Base-by-base conservation (phyloP, 2,888 invertebrate species). In the Tiliacea aurago region DNA sequence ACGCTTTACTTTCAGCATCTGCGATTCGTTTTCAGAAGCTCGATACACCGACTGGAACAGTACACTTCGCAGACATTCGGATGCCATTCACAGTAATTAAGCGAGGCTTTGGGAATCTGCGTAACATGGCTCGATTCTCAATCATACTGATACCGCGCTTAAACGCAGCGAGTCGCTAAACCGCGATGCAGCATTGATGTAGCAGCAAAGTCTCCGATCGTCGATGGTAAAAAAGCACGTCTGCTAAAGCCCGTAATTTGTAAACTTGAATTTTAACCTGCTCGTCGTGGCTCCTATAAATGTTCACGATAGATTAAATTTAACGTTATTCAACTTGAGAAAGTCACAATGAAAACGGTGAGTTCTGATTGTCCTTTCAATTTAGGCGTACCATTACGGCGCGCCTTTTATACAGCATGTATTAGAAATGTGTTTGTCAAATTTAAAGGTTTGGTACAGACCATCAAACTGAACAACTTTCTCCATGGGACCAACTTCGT, bases 261-360 rank as follows among this genome's bases (percentile, higher is more conserved):
- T 15, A n/a, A 63, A 64, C 53, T 15, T 33, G 15, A 53, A 53
- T 64, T n/a, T 33, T 10, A 64, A n/a, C 5, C 9, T n/a, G 15
- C 53, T 28, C 20, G 6, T 45, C 15, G 23, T 15, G 7, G 13
- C 49, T 4, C 20, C 10, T 72, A 72, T 72, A 72, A 59, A 72
- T 33, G 41, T 49, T 43, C 47, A 41, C n/a, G 18, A n/a, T 15
- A 15, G 10, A 33, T 10, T n/a, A 18, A 41, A 7, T 28, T 0
- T 28, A 15, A 56, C 4, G 15, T 58, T 49, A 72, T 49, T 73
- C 47, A 4, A 43, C 10, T 41, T 41, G 28, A 47, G 41, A 71
- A 18, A 58, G n/a, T 73, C 72, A 43, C 61, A 49, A 72, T 72
- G 72, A 72, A 72, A 73, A 61, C 43, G 43, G 74, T 74, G 28